Conservation (phyloP, 2,888 invertebrate genomes). For the Anthophora plumipes region DNA sequence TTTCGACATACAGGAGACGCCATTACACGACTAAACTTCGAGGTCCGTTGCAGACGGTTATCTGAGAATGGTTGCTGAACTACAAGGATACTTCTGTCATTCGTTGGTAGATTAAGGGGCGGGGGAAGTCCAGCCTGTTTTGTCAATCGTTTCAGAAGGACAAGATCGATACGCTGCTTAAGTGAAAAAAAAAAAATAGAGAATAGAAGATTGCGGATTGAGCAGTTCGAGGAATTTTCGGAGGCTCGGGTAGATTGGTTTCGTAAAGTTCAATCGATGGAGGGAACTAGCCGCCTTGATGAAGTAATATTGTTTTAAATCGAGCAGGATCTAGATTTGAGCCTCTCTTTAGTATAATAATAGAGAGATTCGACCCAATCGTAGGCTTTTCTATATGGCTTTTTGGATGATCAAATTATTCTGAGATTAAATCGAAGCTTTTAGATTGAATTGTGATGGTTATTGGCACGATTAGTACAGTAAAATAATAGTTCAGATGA, state of each 20-base stretch:
- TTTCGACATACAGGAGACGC: slow-evolving; percentile 16
- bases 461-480: too few species aligned
- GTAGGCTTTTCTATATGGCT: background rate
- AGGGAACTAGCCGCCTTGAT: background rate
- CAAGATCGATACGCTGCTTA: slow-evolving; percentile 3
- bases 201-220: slow-evolving; percentile 19
- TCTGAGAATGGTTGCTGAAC: background rate
- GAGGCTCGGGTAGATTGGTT: slow-evolving; percentile 12
- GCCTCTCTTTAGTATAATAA: background rate
- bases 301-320: slow-evolving; percentile 33
- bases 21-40: background rate
- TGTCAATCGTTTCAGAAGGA: slow-evolving; percentile 12
- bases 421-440: background rate
- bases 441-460: background rate
- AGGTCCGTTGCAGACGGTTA: slow-evolving; percentile 6
- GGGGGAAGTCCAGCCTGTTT: background rate
- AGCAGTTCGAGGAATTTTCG: slow-evolving; percentile 24
- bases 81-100: background rate
- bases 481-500: too few species aligned
- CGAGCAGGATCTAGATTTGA: slow-evolving; percentile 6
- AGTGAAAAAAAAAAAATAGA: slow-evolving; percentile 6
- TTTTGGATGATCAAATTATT: background rate
- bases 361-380: background rate
- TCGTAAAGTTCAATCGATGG: background rate
- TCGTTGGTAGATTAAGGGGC: background rate